Percentiles rank a stretch among this genome's conserved stretches.
These are phyloP conservation scores for Myiozetetes cayanensis DNA, from an alignment of 2,113 vertebrate genomes.

Conservation along the genomic window DNA sequence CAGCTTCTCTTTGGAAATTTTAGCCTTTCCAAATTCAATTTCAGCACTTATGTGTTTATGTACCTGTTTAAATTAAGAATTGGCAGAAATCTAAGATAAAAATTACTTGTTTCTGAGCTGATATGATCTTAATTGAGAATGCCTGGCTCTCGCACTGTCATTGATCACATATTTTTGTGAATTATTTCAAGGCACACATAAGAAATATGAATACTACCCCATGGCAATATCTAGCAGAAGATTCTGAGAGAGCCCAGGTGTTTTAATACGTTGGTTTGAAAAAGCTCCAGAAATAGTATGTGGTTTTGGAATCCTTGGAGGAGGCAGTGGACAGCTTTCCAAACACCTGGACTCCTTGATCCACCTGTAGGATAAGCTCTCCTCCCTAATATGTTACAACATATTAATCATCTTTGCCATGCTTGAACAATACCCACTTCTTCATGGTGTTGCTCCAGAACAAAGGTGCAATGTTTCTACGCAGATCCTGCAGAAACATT, in stretches of 20 bases:
- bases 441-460: background rate
- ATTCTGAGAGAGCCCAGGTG: constrained; percentile 28
- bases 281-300: constrained; percentile 9
- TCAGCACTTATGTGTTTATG: background rate
- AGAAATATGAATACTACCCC: background rate
- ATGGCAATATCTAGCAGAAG: background rate
- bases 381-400: background rate
- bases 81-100: constrained; percentile 27
- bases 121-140: constrained; percentile 52
- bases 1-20: constrained; percentile 4
- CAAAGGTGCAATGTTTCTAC: background rate
- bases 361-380: constrained; percentile 20
- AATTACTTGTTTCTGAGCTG: background rate
- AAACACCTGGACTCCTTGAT: constrained; percentile 52
- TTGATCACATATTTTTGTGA: constrained; percentile 41
- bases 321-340: constrained; percentile 19
- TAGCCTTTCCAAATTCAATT: constrained; percentile 22
- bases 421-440: background rate
- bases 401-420: background rate
- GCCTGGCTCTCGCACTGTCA: background rate
- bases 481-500: background rate
- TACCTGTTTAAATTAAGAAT: constrained; percentile 53
- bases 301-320: constrained; percentile 21
- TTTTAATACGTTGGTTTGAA: constrained; percentile 32
- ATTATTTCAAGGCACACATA: background rate